Evolutionary conservation across 2,113 vertebrate species (phyloP), one percentile per base, ranked within the genome.

Genomic region (Microtus oregoni): DNA sequence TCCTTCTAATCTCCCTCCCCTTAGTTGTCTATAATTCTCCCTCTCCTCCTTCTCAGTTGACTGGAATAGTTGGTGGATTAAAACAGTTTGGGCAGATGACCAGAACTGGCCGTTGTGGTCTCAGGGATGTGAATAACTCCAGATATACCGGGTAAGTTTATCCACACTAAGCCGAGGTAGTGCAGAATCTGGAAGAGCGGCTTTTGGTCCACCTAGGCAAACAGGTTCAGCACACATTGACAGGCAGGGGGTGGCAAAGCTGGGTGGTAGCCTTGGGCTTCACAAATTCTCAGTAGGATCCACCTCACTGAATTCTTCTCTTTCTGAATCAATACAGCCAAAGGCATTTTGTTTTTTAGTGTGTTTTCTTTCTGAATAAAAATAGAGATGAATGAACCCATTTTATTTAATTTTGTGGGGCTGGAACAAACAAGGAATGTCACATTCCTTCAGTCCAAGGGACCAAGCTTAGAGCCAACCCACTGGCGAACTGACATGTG

Each of bases 291-390:
- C 72, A 65, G 32, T 58, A 32, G 17, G 4, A 50, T 19, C 7
- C 26, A 32, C 17, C 19, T 79, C 55, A 32, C n/a, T 87, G 12
- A 89, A 72, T 67, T 75, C 44, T 41, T 26, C 87, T 79, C 63
- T 93, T 96, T 83, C 20, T n/a, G 11, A 93, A 90, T 87, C 70
- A 91, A 47, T 75, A 47, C 35, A 92, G 79, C 14, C 35, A 22
- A 94, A 76, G 14, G 1, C 11, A 4, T 90, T 77, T 47, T 32
- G 11, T 63, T 89, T 77, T 63, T 12, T 38, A 86, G 30, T n/a
- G 28, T 78, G 3, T 63, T 95, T 95, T 93, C 68, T 90, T 96
- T 50, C 41, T 70, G 61, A 92, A 83, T 89, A 79, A 83, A 94
- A 93, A 52, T 38, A 41, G 20, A 89, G 44, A 41, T 87, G 78